Evolutionary conservation across 2,113 vertebrate species (phyloP).

Genomic region (Gyps fulvus): DNA sequence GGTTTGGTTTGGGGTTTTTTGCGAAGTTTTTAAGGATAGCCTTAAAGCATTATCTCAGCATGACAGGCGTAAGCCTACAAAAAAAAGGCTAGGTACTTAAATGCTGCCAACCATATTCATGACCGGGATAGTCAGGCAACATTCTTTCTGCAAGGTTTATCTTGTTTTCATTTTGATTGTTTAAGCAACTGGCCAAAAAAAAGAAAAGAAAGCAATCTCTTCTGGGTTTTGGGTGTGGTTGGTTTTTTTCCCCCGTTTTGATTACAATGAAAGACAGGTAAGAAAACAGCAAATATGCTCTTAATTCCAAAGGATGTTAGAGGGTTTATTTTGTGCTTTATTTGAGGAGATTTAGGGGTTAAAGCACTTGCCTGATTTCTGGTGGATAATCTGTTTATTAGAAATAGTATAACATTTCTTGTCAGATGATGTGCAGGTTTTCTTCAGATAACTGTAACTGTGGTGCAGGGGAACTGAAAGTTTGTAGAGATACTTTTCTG

Average conservation of each 20-base stretch:
- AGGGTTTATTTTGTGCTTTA: neutral
- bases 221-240: neutral
- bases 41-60: neutral
- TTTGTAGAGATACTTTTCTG: neutral
- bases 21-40: neutral
- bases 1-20: neutral
- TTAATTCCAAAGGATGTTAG: neutral
- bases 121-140: neutral
- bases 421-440: neutral
- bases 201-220: neutral
- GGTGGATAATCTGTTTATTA: neutral
- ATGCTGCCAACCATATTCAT: neutral
- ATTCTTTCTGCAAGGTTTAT: slow-evolving; percentile 38
- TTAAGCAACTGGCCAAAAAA: neutral
- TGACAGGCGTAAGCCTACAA: neutral
- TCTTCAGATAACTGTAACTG: neutral
- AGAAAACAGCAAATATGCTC: neutral
- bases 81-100: neutral
- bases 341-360: neutral
- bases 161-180: slow-evolving; percentile 22
- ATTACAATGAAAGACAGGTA: neutral
- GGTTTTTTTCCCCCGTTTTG: neutral
- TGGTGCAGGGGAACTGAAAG: neutral
- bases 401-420: neutral
- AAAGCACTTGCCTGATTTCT: neutral